Evolutionary conservation across 2,888 invertebrate species (phyloP), one percentile per base, ranked within the genome.

Genomic region (Torymus texanus): DNA sequence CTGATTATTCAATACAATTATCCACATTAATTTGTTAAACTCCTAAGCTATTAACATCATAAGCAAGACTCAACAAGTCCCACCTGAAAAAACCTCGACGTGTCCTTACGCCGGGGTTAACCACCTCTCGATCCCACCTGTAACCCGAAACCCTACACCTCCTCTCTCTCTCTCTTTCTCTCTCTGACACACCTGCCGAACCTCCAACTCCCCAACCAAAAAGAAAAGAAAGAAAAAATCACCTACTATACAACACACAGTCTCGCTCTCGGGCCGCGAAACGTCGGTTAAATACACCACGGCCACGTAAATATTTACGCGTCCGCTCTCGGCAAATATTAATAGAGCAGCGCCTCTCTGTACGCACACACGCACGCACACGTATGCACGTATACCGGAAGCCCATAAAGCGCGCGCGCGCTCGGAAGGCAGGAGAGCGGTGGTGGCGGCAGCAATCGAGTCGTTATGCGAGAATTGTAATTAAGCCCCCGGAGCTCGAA

Each of bases 381-480:
- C 16, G 21, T 14, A n/a, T n/a, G n/a, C n/a, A 8, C 61, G 10
- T 8, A 8, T 41, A n/a, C n/a, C n/a, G 71, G 18, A 41, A 41
- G 16, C 59, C 41, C 59, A 16, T 61, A 66, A 50, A 12, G 58
- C 41, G 4, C 29, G 29, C 3, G 4, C 4, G 4, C 29, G 41
- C 41, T 61, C 16, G 51, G 62, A 59, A 51, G 51, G 29, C 51
- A 68, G 63, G 3, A 10, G 4, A 3, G 13, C 2, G 21, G 21
- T 21, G 21, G 21, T 21, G n/a, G 41, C 16, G 67, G 72, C 56
- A 67, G 79, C 75, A 68, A 76, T 76, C 76, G 72, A 59, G 56
- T 68, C 61, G 73, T 63, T 78, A 51, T 55, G 61, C 74, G 50
- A 53, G 76, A 73, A 80, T 68, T 55, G 72, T 73, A 76, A 80